Evolutionary conservation across 1,140 invertebrate genomes (phyloP).

Genomic region (Paraescarpia echinospica): DNA sequence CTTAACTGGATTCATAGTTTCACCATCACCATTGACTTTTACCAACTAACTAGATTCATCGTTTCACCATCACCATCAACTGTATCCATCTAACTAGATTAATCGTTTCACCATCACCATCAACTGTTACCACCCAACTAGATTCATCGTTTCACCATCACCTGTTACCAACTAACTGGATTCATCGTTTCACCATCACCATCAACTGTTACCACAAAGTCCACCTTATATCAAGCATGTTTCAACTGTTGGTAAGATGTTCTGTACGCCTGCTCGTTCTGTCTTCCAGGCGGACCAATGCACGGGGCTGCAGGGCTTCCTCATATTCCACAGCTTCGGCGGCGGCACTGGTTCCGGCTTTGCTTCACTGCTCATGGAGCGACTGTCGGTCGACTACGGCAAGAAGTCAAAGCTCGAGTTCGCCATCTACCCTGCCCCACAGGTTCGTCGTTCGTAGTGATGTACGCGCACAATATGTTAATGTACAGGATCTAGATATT

Average conservation of each 20-base stretch:
- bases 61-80: too few species aligned
- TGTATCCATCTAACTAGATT: too few species aligned
- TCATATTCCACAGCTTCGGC: conserved; percentile 60
- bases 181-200: too few species aligned
- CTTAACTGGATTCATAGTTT: too few species aligned
- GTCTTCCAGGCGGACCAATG: conserved; percentile 46
- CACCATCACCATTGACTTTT: too few species aligned
- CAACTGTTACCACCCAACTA: too few species aligned
- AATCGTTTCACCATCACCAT: too few species aligned
- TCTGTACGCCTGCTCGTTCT: neutral
- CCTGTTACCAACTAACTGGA: too few species aligned
- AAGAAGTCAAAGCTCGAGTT: conserved; percentile 90
- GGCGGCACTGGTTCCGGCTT: conserved; percentile 80
- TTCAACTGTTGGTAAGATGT: neutral
- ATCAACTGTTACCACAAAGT: too few species aligned
- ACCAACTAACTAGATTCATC: too few species aligned
- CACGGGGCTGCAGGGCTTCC: conserved; percentile 56
- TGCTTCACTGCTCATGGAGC: conserved; percentile 84
- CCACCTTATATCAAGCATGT: neutral
- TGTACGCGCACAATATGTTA: neutral
- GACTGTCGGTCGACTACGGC: conserved; percentile 83
- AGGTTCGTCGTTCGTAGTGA: conserved; percentile 63
- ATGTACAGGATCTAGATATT: too few species aligned
- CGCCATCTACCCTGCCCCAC: conserved; percentile 85
- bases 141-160: too few species aligned